A percentile compares a stretch with the other conserved stretches of the same genome.
Conservation (phyloP, 2,797 vertebrate genomes). For the Picus viridis region DNA sequence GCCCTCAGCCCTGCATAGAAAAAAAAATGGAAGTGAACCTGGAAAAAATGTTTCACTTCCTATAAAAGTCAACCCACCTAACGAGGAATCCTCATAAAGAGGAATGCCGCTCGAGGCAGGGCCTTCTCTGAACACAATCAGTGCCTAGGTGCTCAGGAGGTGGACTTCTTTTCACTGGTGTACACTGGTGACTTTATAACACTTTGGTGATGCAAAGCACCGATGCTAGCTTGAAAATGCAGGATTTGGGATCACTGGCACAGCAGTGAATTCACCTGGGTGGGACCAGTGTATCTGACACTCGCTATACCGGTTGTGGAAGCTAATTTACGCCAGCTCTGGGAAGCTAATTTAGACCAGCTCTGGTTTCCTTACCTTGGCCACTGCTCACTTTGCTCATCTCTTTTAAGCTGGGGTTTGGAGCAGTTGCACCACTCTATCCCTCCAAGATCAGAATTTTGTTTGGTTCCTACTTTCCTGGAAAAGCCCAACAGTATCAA, state of each 20-base stretch:
- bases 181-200: conserved; percentile 18
- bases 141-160: not conserved
- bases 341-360: not conserved
- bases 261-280: not conserved
- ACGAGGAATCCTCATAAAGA: conserved; percentile 46
- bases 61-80: conserved; percentile 12
- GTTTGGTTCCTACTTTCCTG: not conserved
- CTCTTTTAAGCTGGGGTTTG: not conserved
- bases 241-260: not conserved
- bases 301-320: not conserved
- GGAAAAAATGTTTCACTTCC: conserved; percentile 48
- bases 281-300: not conserved
- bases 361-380: not conserved
- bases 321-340: not conserved
- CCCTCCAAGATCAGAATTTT: not conserved
- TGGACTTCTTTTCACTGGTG: conserved; percentile 10
- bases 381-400: not conserved
- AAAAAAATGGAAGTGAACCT: conserved; percentile 34
- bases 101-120: not conserved
- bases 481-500: not conserved
- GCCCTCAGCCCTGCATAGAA: not conserved
- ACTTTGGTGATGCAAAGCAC: accelerated
- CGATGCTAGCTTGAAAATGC: not conserved
- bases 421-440: not conserved
- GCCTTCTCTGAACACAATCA: conserved; percentile 33